Base-by-base conservation (phyloP, 2,113 vertebrate genomes). In the Heloderma charlesbogerti region DNA sequence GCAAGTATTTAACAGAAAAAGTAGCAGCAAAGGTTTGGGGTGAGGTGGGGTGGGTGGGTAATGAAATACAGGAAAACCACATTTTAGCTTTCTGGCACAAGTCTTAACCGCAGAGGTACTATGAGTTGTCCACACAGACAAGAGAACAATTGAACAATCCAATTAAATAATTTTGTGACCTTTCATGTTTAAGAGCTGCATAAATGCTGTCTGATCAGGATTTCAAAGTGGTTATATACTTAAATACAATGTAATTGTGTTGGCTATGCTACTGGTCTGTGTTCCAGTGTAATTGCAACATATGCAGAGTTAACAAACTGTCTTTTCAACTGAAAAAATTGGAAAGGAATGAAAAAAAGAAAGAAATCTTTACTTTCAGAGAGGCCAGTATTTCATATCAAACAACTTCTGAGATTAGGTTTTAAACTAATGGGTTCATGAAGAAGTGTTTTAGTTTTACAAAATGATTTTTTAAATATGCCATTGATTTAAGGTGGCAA, bases 111-210 rank as follows among this genome's bases (percentile, higher is more conserved):
- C 4, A 79, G 72, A 87, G 71, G n/a, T 78, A 43, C 82, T 93
- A 2, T 12, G 66, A 84, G 86, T 94, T 88, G 84, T 86, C 48
- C 51, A 82, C 90, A 25, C 89, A 92, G 80, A 94, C 89, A 94
- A 93, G 77, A 92, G 87, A 90, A 92, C 93, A 94, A 94, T 94
- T 79, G 88, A 92, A 91, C 89, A 92, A 92, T 86, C 48, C 69
- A 91, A 45, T 95, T 96, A 93, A 96, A 97, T 96, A 94, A 95
- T 95, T 95, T 94, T 95, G 90, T 93, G 93, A 94, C 88, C 93
- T 93, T 87, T 94, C 93, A 92, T 94, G 63, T 94, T 94, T 93
- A 94, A 92, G 94, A 95, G 92, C 94, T 96, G 91, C 66, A 18
- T 93, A 94, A 92, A 91, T 94, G 93, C 48, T 86, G 77, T 89